Evolutionary conservation across 2,797 vertebrate species (phyloP).

Genomic region (Poeciliopsis turneri): DNA sequence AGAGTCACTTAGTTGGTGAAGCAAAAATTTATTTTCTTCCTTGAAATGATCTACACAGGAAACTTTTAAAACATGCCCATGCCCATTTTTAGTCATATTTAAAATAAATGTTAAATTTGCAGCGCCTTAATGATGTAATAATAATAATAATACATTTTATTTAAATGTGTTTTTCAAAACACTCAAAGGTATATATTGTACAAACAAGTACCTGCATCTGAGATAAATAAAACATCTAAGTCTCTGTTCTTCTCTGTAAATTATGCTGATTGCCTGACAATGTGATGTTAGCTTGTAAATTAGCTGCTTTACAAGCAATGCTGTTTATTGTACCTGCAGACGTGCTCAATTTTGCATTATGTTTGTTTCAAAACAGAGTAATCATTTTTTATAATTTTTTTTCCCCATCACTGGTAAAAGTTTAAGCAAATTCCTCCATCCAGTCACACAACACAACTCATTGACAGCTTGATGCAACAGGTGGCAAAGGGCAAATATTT

Average conservation of each 20-base stretch:
- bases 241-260: not conserved
- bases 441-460: not conserved
- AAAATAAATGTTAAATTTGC: not conserved
- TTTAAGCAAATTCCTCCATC: not conserved
- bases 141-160: no score
- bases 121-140: not conserved
- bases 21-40: not conserved
- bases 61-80: not conserved
- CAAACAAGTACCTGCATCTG: not conserved
- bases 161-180: not conserved
- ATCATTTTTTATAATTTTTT: not conserved
- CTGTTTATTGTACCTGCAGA: not conserved
- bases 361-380: not conserved
- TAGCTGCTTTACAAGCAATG: not conserved
- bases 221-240: no score
- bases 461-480: not conserved
- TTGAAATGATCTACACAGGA: not conserved
- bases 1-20: conserved; percentile 9
- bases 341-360: not conserved
- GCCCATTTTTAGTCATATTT: not conserved
- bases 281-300: not conserved
- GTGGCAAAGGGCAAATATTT: not conserved
- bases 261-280: not conserved
- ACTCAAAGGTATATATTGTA: not conserved
- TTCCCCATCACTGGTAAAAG: not conserved